Base-by-base conservation (phyloP, 1,140 invertebrate species). In the Mya arenaria region DNA sequence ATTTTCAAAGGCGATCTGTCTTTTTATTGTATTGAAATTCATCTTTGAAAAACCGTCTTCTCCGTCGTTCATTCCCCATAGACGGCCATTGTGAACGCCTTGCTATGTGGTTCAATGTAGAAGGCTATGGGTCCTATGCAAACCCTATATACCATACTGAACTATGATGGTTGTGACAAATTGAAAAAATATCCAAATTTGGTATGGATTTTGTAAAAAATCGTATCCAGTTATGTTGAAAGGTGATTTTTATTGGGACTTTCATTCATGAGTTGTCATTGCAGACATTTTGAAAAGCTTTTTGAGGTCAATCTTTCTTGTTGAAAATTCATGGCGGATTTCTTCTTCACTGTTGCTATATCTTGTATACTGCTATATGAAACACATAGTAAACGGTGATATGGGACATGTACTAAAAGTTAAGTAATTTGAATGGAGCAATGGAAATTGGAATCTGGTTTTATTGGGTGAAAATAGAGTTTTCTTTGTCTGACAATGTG, bases 301-400 rank as follows among this genome's bases (percentile, higher is more conserved):
- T 91, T 91, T 90, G 82, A 87, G 89, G 89, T 89, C 86, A 86
- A 87, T 87, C 80, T 88, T 90, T 85, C 84, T 77, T 84, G 87
- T 63, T 82, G 73, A 72, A 80, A 39, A 58, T 69, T 78, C 30
- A 80, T 80, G 77, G 77, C 77, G 77, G 77, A 80, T 69, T 68
- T 80, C 41, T 34, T 72, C 32, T 56, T 56, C 36, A 41, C 36
- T 56, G 37, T 72, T 82, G 41, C 69, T 44, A 73, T 79, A 52
- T 48, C 2, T 17, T 69, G 65, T 66, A 71, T 2, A 19, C 37
- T 58, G 19, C 69, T 58, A 56, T 63, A 52, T 55, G 44, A 56
- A 56, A 66, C n/a, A 34, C 48, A 71, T 69, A 36, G 28, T n/a
- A 69, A 56, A 80, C 55, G 41, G 44, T 32, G 30, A 62, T 28